Conservation (phyloP, 2,113 vertebrate genomes). For the Pelobates fuscus region DNA sequence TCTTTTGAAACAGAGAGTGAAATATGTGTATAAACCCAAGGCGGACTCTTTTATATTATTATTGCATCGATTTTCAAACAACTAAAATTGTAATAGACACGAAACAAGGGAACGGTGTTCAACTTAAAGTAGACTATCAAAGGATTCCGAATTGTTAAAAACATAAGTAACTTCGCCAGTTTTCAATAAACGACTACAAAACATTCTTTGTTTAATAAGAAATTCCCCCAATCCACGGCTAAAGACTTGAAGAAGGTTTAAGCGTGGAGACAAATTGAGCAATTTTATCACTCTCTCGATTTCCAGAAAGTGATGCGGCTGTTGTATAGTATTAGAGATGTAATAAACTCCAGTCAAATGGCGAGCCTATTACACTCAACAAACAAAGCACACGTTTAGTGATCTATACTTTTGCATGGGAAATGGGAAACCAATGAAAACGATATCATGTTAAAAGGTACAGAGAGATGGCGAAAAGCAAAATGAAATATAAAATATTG, state of each 20-base stretch:
- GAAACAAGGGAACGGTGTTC: constrained; percentile 8
- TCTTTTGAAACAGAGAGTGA: constrained; percentile 60
- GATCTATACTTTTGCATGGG: neutral
- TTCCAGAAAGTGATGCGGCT: neutral
- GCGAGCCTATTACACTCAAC: too few species aligned
- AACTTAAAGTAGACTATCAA: constrained; percentile 9
- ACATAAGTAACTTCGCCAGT: constrained; percentile 10
- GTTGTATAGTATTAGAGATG: constrained; percentile 3
- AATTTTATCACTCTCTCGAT: constrained; percentile 18
- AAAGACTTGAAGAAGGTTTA: constrained; percentile 14
- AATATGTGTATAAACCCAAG: constrained; percentile 3
- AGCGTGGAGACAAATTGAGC: constrained; percentile 25
- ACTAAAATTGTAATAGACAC: constrained; percentile 23
- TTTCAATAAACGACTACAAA: constrained; percentile 13
- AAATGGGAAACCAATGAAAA: neutral
- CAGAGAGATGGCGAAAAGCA: neutral
- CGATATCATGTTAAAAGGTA: neutral
- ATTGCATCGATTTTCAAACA: constrained; percentile 18
- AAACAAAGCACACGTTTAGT: neutral
- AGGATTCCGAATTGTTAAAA: constrained; percentile 38
- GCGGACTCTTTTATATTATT: constrained; percentile 15
- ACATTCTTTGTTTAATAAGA: constrained; percentile 19
- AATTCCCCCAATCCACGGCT: constrained; percentile 14
- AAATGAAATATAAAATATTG: neutral
- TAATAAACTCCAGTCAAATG: constrained; percentile 9